A percentile compares a stretch with the other conserved stretches of the same genome.
Evolutionary conservation across 2,888 invertebrate species (phyloP).

Genomic region (Hypsopygia costalis): DNA sequence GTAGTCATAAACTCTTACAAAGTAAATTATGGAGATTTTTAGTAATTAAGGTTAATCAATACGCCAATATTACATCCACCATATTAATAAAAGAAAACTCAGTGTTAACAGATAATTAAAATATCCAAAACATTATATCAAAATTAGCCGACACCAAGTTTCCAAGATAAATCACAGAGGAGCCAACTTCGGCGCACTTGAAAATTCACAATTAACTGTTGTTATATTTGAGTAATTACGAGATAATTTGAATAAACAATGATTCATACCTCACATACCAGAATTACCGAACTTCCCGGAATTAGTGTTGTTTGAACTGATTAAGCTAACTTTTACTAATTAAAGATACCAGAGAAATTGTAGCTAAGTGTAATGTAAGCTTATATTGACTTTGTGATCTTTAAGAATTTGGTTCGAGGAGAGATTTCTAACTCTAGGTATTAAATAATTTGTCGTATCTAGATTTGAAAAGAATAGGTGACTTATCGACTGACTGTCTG

Average conservation of each 20-base stretch:
- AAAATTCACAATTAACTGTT: constrained; percentile 34
- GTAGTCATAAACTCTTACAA: no score
- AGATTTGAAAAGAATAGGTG: no score
- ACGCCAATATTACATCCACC: no score
- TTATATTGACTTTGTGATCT: neutral
- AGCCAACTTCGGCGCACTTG: constrained; percentile 20
- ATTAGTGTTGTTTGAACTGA: constrained; percentile 45
- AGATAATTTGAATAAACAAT: constrained; percentile 41
- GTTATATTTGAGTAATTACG: constrained; percentile 41
- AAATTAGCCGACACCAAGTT: constrained; percentile 14
- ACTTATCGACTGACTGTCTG: no score
- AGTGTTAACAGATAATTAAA: neutral
- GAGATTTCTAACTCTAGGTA: no score
- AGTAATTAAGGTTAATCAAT: no score
- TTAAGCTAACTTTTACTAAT: constrained; percentile 33
- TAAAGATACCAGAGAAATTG: constrained; percentile 15
- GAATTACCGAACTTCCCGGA: constrained; percentile 30
- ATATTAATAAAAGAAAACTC: no score
- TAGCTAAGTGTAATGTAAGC: constrained; percentile 1
- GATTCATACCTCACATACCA: constrained; percentile 30
- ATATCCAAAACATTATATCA: constrained; percentile 7
- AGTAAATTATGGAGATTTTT: no score
- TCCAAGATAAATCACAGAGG: constrained; percentile 20
- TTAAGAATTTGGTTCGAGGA: neutral
- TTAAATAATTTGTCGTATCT: no score